Base-by-base conservation (phyloP, 2,797 vertebrate species). In the Lepilemur ruficaudatus region DNA sequence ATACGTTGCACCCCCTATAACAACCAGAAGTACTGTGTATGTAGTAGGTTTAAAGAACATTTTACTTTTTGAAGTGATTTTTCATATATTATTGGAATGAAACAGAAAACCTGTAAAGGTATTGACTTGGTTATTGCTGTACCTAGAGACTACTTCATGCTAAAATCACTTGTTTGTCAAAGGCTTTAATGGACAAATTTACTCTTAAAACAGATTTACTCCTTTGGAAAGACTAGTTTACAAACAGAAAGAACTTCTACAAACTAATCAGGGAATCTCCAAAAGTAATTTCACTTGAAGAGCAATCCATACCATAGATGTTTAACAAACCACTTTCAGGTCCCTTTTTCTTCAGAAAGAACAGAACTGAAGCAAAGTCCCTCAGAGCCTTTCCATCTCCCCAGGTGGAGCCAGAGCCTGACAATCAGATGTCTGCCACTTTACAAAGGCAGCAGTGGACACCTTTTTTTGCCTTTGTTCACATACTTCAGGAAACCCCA, bases 201-300 rank as follows among this genome's bases (percentile, higher is more conserved):
- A 92, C 32, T 75, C 65, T 91, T 52, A 93, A 88, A 93, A 89
- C 46, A 76, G 93, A 95, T n/a, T 50, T 55, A 92, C 6, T 93
- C 50, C 75, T 86, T 83, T 96, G 72, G 89, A 52, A 79, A 90
- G n/a, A 70, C 41, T 41, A 38, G 22, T 73, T 91, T 95, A 82
- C 59, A 95, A 92, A 87, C 5, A 91, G 41, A 98, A 96, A 93
- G 48, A 98, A 96, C 32, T 82, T 95, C 32, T 63, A 95, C 30
- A 92, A 96, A 91, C 50, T 69, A 81, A 86, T 46, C 30, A 55
- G 38, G n/a, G 30, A 89, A 78, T 91, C 79, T 89, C 79, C 83
- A 63, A 75, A 70, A 72, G 35, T 72, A 90, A 85, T 63, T 38
- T 69, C 65, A 95, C 70, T 88, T 75, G 59, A 67, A 32, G 63